Conservation (phyloP, 2,113 vertebrate species). For the Cyprinodon variegatus region DNA sequence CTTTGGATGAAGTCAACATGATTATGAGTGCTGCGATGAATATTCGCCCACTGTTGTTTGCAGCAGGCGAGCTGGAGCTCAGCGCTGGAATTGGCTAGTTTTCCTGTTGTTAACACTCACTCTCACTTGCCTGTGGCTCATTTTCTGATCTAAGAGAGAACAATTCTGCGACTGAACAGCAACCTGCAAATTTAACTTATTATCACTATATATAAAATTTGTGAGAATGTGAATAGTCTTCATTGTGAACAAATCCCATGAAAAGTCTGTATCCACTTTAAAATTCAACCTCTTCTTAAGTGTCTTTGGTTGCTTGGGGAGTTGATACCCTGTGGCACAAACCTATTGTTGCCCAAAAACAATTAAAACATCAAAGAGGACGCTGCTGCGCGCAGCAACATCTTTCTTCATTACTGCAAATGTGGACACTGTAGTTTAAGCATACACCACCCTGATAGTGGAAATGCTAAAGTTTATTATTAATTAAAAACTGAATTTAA, state of each 20-base stretch:
- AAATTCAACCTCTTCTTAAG: conserved; percentile 3
- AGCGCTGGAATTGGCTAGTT: conserved; percentile 49
- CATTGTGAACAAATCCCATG: neutral
- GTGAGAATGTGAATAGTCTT: conserved; percentile 10
- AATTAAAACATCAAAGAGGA: conserved; percentile 30
- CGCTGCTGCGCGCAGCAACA: neutral
- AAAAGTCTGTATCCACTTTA: conserved; percentile 10
- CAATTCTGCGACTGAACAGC: conserved; percentile 38
- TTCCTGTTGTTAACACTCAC: conserved; percentile 66
- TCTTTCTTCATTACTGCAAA: conserved; percentile 10
- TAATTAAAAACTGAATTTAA: neutral
- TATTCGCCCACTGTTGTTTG: conserved; percentile 62
- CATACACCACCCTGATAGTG: conserved; percentile 2
- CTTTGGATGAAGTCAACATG: conserved; percentile 64
- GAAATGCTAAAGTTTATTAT: neutral
- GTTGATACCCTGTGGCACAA: conserved; percentile 1
- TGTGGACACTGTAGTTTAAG: neutral
- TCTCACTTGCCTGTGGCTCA: conserved; percentile 61
- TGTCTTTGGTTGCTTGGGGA: neutral
- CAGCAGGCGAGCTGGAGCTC: conserved; percentile 40
- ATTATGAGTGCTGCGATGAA: conserved; percentile 60
- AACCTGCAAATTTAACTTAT: conserved; percentile 7
- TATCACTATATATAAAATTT: conserved; percentile 1
- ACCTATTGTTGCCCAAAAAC: conserved; percentile 19
- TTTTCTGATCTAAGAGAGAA: conserved; percentile 53